These are phyloP conservation scores for Piscicola geometra DNA, from an alignment of 2,888 invertebrate genomes.

Conservation along the genomic window DNA sequence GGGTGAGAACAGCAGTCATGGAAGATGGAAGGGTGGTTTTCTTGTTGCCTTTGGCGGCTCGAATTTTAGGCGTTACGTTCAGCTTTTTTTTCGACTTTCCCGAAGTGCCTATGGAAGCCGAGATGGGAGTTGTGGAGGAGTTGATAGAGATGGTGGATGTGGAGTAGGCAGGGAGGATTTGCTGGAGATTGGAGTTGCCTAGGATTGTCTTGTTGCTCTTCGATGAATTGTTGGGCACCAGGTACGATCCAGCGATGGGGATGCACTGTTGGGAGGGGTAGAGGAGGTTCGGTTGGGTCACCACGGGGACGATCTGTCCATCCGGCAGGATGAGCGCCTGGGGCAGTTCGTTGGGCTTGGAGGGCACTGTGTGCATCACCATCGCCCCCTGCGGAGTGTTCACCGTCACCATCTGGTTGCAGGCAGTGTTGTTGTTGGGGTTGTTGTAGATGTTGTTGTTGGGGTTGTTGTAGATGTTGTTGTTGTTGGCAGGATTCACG, in stretches of 20 bases:
- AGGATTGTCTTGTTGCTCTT: constrained; percentile 14
- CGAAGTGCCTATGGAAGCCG: not conserved
- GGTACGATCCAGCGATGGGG: constrained; percentile 40
- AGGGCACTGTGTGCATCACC: constrained; percentile 41
- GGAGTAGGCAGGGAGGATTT: constrained; percentile 27
- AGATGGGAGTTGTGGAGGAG: not conserved
- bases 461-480: too few species aligned
- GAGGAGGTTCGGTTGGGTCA: constrained; percentile 52
- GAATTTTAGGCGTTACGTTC: not conserved
- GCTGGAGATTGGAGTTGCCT: not conserved
- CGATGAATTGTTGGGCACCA: constrained; percentile 35
- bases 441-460: not conserved
- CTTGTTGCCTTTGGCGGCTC: not conserved
- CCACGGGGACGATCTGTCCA: constrained; percentile 56
- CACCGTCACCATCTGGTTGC: constrained; percentile 38
- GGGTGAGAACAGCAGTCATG: constrained; percentile 42
- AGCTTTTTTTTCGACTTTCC: constrained; percentile 26
- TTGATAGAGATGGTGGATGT: not conserved
- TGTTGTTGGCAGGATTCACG: constrained; percentile 7
- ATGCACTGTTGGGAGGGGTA: constrained; percentile 42
- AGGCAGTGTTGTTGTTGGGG: not conserved
- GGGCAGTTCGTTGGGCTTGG: constrained; percentile 49
- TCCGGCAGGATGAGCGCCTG: constrained; percentile 55
- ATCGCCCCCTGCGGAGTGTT: constrained; percentile 41
- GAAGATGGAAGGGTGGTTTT: constrained; percentile 37